Base-by-base conservation (phyloP, 2,888 invertebrate species). In the Amaurobius ferox region DNA sequence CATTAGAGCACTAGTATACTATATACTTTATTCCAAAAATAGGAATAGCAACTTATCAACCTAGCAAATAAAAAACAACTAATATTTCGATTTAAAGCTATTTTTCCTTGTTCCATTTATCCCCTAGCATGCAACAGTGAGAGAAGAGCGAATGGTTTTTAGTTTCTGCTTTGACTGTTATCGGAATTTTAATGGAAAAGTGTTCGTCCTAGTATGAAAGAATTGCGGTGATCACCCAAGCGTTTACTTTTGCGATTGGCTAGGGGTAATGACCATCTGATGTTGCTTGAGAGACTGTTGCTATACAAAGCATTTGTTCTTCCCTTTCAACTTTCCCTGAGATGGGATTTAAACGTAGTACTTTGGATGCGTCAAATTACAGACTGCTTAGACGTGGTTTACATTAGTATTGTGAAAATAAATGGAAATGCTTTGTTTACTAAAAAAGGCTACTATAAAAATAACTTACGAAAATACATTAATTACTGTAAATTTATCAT, bases 181-280 rank as follows among this genome's bases (percentile, higher is more conserved):
- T 77, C 77, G 77, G 77, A 77, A 77, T 77, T 77, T 77, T 77
- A 77, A 77, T 77, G 67, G 77, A 77, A 77, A 77, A 77, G 77
- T 77, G 66, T 55, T 40, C 62, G 40, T 64, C 29, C 40, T 39
- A n/a, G 40, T 40, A 26, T 16, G 28, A 68, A 26, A 77, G 67
- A 67, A 76, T 64, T 16, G 64, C 32, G 19, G 66, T 28, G 77
- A 77, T 77, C 77, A 77, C 23, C 67, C 32, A 55, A 68, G 55
- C 67, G 67, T 77, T 77, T 55, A 13, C 67, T 77, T 67, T 67
- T 55, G 48, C 77, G 67, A 77, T 68, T 68, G 77, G 77, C 77
- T 55, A 26, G 77, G 68, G 67, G 68, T 77, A 77, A 77, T 77
- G 67, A 68, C 67, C 77, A 77, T 40, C 26, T 77, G 77, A 68